Conservation (phyloP, 2,797 vertebrate species). For the Margarornis squamiger region DNA sequence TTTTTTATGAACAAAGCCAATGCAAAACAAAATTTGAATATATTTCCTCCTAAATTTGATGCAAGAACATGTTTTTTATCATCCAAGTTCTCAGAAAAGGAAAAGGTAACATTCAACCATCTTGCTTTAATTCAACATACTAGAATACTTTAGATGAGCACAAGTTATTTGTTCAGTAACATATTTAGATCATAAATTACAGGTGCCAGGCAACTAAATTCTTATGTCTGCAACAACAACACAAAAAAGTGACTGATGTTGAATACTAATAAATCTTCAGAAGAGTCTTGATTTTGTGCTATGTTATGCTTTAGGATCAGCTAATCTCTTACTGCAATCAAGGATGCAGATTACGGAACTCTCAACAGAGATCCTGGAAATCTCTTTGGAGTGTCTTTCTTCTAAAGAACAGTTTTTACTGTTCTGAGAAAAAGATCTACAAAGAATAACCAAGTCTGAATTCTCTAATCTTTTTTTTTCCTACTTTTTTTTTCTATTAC, state of each 20-base stretch:
- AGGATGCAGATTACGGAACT: not conserved
- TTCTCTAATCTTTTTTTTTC: not conserved
- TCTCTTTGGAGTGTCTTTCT: not conserved
- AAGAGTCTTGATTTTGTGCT: not conserved
- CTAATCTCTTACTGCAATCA: not conserved
- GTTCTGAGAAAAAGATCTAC: not conserved
- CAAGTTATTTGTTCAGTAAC: not conserved
- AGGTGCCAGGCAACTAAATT: not conserved
- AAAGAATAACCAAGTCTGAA: not conserved
- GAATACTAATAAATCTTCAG: not conserved
- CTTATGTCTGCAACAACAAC: not conserved
- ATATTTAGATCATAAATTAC: not conserved
- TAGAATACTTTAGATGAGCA: not conserved
- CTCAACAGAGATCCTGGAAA: not conserved
- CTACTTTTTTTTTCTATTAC: not conserved
- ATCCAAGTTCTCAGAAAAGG: not conserved
- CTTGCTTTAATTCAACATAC: not conserved
- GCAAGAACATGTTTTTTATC: not conserved
- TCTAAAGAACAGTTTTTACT: not conserved
- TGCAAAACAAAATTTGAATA: not conserved
- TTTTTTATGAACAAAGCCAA: not conserved
- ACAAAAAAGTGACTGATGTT: not conserved
- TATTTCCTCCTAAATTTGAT: not conserved
- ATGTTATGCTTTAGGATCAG: not conserved
- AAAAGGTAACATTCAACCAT: not conserved